phyloP scores from a whole-genome alignment of 2,113 vertebrate genomes.

The Coracopsis vasa region DNA sequence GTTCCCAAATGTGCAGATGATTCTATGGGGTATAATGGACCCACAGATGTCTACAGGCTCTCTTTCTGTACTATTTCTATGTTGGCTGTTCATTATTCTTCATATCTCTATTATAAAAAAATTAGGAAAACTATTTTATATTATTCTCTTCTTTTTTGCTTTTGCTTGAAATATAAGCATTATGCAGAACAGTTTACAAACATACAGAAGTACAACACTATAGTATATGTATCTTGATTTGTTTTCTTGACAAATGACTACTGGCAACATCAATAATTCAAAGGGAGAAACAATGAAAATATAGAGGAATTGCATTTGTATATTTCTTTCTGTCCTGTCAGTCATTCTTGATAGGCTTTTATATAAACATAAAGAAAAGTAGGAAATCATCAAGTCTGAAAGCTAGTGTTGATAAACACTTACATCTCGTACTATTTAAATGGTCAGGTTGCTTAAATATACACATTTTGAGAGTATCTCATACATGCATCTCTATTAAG shows the following conservation, averaged over 20 bases:
- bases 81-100: neutral
- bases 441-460: slow-evolving; percentile 13
- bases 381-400: slow-evolving; percentile 40
- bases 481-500: slow-evolving; percentile 9
- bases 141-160: neutral
- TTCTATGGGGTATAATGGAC: neutral
- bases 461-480: neutral
- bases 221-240: slow-evolving; percentile 62
- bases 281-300: slow-evolving; percentile 73
- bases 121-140: neutral
- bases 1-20: neutral
- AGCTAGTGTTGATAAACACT: slow-evolving; percentile 19
- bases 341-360: slow-evolving; percentile 64
- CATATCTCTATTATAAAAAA: neutral
- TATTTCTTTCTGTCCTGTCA: slow-evolving; percentile 68
- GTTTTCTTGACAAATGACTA: slow-evolving; percentile 76
- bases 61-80: neutral
- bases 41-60: slow-evolving; percentile 13
- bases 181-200: slow-evolving; percentile 42
- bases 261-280: slow-evolving; percentile 80
- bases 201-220: slow-evolving; percentile 22
- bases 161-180: slow-evolving; percentile 35
- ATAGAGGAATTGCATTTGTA: slow-evolving; percentile 67
- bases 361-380: slow-evolving; percentile 62
- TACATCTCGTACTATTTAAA: slow-evolving; percentile 28